Base-by-base conservation (phyloP, 2,113 vertebrate genomes). In the Lophura nycthemera region DNA sequence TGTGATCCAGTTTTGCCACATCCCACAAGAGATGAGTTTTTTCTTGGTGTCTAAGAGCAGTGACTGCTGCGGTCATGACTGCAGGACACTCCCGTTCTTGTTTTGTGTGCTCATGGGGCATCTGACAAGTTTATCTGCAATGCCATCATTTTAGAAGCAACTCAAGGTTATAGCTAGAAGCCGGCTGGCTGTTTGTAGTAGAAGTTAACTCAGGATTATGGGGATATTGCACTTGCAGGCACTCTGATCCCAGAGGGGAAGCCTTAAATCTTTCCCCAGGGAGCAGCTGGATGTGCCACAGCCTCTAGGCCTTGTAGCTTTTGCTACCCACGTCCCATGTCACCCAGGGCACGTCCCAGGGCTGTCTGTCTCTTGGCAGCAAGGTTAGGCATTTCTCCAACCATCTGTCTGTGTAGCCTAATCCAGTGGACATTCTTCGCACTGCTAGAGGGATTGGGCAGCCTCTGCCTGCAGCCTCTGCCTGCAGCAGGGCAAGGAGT, bases 321-420 rank as follows among this genome's bases (percentile, higher is more conserved):
- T 71, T 81, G 70, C 71, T 0, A 0, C 52, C 0, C 0, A 32
- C 30, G 57, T 4, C 8, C 50, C 6, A 18, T 57, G 64, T 52
- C 85, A 29, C 15, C 66, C 40, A 19, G 75, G 63, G 80, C 64
- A 65, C 19, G 25, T 80, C 45, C 38, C 32, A 22, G 63, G 71
- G 48, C 75, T 52, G 24, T 30, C 45, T 4, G 17, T 13, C 65
- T 61, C 77, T n/a, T 3, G 6, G 24, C 36, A 27, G 36, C 22
- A 7, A 18, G 61, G 10, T 18, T 27, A 29, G 38, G 38, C 17
- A 16, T 74, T 82, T 13, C 61, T 84, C 30, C 8, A 2, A 50
- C 0, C 0, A 25, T 40, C 32, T 24, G 2, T 3, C 15, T n/a
- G 17, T 2, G 1, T 0, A 0, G 3, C 4, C 50, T 1, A 0